Conservation (phyloP, 2,888 invertebrate genomes). For the Oscheius sp. region DNA sequence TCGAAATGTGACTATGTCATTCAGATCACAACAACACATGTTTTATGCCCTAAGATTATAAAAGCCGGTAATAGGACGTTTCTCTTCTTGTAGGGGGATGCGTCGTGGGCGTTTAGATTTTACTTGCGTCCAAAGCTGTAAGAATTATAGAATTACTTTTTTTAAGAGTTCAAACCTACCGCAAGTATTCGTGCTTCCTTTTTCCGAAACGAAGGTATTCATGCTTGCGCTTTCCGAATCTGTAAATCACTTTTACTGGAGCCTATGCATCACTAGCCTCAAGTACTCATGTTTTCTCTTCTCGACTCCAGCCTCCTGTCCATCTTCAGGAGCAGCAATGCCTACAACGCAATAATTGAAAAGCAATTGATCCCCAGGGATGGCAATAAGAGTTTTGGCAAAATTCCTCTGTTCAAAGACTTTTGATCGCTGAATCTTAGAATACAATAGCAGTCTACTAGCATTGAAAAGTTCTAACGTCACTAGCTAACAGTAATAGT, state of each 20-base stretch:
- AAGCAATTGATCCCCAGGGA: not conserved
- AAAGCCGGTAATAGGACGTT: not conserved
- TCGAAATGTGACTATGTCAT: no score
- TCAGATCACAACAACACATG: slow-evolving; percentile 19
- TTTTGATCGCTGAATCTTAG: no score
- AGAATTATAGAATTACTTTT: no score
- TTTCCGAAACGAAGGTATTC: slow-evolving; percentile 67
- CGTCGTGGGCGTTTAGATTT: not conserved
- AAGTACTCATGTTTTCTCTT: slow-evolving; percentile 68
- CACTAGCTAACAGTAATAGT: no score
- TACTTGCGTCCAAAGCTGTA: slow-evolving; percentile 65
- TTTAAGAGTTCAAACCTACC: no score
- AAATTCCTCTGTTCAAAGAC: no score
- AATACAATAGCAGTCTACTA: no score
- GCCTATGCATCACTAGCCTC: slow-evolving; percentile 24
- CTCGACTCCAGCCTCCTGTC: slow-evolving; percentile 43
- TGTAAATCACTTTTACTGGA: slow-evolving; percentile 4
- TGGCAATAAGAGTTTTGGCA: no score
- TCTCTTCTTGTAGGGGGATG: not conserved
- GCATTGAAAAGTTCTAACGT: no score
- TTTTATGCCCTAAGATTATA: slow-evolving; percentile 22
- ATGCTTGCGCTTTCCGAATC: slow-evolving; percentile 65
- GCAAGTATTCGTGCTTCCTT: slow-evolving; percentile 69
- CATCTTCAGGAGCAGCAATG: slow-evolving; percentile 31
- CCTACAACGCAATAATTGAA: slow-evolving; percentile 11